Evolutionary conservation across 2,888 invertebrate species (phyloP), one percentile per base, ranked within the genome.

Genomic region (Conistra vaccinii): DNA sequence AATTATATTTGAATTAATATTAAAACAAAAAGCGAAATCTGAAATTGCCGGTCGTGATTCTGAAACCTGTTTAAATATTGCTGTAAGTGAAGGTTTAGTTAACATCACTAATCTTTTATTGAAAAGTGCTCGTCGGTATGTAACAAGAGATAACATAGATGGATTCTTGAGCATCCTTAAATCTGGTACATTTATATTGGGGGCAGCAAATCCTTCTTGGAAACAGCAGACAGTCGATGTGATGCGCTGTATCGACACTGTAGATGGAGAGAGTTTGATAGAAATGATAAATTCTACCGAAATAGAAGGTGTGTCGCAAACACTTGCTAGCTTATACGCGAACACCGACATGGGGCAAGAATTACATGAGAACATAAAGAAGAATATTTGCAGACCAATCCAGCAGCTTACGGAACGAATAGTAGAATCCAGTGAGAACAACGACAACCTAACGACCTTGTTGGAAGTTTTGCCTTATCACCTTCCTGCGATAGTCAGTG

Each of bases 1-100:
- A n/a, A 84, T 91, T 3, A 71, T 90, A 48, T 90, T 91, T 68
- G 87, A 90, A 63, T 74, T 91, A 69, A 73, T 91, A 51, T 61
- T 88, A 10, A 91, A 91, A 77, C 85, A 85, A 68, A 81, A 79
- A 4, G 61, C 72, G 10, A 67, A 55, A 62, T 57, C 55, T 45
- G 62, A 75, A 57, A 32, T 29, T 5, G 69, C 53, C 5, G 74
- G 71, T 32, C 55, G 9, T 12, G 61, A 75, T 14, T 26, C 69
- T 32, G 75, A 88, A 39, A 83, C 78, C 17, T 79, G 84, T 23
- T 53, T 90, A 39, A 60, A 82, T 53, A 69, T 82, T 39, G 90
- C 89, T 2, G 58, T 89, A 23, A 82, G 87, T 51, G 89, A 90
- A 71, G 88, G 87, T 9, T 73, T 88, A 26, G 81, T 83, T n/a